Percentiles rank a stretch among this genome's conserved stretches.
These are phyloP conservation scores for Zaprionus inermis DNA, from an alignment of 1,140 invertebrate species.

Conservation along the genomic window DNA sequence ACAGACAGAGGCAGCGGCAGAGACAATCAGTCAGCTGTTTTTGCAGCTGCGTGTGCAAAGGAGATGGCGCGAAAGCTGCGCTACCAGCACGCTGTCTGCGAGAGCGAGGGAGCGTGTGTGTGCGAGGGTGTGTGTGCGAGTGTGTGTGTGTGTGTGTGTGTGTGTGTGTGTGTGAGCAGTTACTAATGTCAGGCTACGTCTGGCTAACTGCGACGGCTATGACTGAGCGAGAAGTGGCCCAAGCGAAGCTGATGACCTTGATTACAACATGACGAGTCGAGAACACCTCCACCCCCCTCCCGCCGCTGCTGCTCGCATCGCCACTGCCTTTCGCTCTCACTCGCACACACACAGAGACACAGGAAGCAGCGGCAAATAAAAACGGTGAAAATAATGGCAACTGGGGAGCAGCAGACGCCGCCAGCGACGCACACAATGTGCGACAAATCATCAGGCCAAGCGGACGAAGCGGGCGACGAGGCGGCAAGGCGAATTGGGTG, in stretches of 20 bases:
- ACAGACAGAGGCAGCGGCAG: conserved; percentile 16
- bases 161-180: conserved; percentile 49
- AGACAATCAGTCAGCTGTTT: conserved; percentile 77
- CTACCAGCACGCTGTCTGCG: conserved; percentile 18
- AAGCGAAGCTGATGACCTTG: conserved; percentile 75
- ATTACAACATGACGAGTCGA: conserved; percentile 69
- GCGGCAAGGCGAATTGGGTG: conserved; percentile 52
- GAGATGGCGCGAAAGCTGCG: conserved; percentile 70
- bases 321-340: conserved; percentile 1
- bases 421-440: conserved; percentile 32
- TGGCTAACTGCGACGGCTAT: conserved; percentile 78
- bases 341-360: conserved; percentile 15
- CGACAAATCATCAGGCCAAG: conserved; percentile 67
- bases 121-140: conserved; percentile 10
- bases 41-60: conserved; percentile 60
- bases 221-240: conserved; percentile 65
- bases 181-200: conserved; percentile 71
- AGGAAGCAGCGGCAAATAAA: conserved; percentile 69
- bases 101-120: conserved; percentile 10
- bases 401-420: conserved; percentile 39
- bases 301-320: background rate
- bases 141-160: conserved; percentile 10
- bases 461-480: conserved; percentile 20
- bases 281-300: background rate
- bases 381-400: conserved; percentile 70